These are phyloP conservation scores for Pseudomugil tenellus DNA, from an alignment of 2,797 vertebrate species.

Conservation along the genomic window DNA sequence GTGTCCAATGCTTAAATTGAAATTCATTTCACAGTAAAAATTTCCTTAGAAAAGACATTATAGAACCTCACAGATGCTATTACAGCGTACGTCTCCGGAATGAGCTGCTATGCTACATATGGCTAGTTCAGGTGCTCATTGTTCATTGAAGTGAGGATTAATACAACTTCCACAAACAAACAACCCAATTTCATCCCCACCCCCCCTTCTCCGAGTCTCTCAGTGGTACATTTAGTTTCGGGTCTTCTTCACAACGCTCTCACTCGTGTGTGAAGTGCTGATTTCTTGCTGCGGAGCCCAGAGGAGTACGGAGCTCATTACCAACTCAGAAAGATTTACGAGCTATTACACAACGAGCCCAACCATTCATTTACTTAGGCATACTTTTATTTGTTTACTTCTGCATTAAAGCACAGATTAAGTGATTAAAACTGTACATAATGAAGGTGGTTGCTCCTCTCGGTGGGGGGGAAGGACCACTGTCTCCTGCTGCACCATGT, in stretches of 20 bases:
- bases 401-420: constrained; percentile 72
- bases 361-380: constrained; percentile 76
- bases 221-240: constrained; percentile 52
- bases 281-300: constrained; percentile 62
- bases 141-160: constrained; percentile 57
- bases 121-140: constrained; percentile 6
- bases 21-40: constrained; percentile 29
- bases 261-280: constrained; percentile 62
- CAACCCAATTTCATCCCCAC: constrained; percentile 37
- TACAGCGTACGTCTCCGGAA: neutral
- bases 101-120: neutral
- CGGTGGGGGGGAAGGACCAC: constrained; percentile 37
- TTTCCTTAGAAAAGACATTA: neutral
- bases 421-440: constrained; percentile 78
- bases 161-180: constrained; percentile 59
- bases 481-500: constrained; percentile 36
- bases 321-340: constrained; percentile 76
- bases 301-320: constrained; percentile 77
- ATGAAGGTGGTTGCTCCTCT: constrained; percentile 66
- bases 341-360: constrained; percentile 72
- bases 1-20: constrained; percentile 52
- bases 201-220: constrained; percentile 21
- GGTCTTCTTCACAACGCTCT: constrained; percentile 47
- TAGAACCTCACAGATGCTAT: neutral
- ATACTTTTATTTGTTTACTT: constrained; percentile 78